Evolutionary conservation across 2,888 invertebrate genomes (phyloP).

Genomic region (Hipparchia semele): DNA sequence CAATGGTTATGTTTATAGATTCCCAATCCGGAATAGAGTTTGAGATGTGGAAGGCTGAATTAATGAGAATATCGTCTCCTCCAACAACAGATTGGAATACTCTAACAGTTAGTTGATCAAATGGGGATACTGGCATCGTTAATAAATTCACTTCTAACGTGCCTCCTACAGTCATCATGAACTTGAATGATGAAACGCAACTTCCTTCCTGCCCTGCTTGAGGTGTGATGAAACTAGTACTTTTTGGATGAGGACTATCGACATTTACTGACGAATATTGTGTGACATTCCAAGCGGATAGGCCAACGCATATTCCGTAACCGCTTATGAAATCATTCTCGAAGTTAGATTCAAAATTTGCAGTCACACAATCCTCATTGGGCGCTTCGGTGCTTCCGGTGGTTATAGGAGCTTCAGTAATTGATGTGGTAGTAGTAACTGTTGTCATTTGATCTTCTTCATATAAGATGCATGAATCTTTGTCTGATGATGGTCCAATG

Average conservation of each 20-base stretch:
- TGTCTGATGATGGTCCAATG: constrained; percentile 21
- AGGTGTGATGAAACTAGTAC: constrained; percentile 50
- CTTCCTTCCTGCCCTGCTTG: constrained; percentile 42
- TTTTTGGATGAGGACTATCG: constrained; percentile 45
- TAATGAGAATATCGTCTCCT: constrained; percentile 40
- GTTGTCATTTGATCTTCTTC: constrained; percentile 7
- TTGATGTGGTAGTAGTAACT: not conserved
- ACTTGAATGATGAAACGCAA: constrained; percentile 53
- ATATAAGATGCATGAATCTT: constrained; percentile 32
- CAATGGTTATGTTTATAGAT: constrained; percentile 39
- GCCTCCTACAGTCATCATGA: constrained; percentile 53
- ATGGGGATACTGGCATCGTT: constrained; percentile 42
- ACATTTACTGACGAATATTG: constrained; percentile 48
- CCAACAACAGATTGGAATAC: constrained; percentile 40
- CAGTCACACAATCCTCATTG: constrained; percentile 48
- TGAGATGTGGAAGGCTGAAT: constrained; percentile 27
- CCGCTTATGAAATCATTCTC: constrained; percentile 43
- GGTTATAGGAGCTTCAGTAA: constrained; percentile 5
- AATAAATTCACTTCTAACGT: constrained; percentile 52
- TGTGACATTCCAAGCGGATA: constrained; percentile 50
- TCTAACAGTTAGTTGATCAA: constrained; percentile 47
- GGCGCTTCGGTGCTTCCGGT: constrained; percentile 14
- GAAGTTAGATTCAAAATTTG: constrained; percentile 52
- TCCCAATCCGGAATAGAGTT: constrained; percentile 49
- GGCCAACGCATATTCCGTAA: constrained; percentile 46